These are phyloP conservation scores for Stenolophus ochropezus DNA, from an alignment of 2,888 invertebrate genomes.

Conservation along the genomic window DNA sequence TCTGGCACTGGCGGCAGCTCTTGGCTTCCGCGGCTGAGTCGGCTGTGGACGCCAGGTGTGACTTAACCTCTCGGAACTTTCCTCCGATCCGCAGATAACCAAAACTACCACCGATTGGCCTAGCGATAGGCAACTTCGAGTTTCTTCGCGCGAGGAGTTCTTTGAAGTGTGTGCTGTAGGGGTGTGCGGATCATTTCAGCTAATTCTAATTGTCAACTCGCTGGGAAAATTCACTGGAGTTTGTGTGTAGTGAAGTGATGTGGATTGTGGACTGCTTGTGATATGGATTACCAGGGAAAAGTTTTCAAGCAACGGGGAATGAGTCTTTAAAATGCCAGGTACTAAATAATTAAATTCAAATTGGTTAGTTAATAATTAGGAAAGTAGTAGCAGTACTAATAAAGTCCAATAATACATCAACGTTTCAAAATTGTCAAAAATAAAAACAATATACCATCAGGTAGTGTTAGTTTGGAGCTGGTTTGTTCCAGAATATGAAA, in stretches of 20 bases:
- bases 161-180: conserved; percentile 29
- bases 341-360: not conserved
- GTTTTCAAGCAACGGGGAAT: not conserved
- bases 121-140: not conserved
- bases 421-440: too few species aligned
- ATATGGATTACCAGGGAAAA: not conserved
- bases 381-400: too few species aligned
- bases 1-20: conserved; percentile 1
- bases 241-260: conserved; percentile 12
- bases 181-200: conserved; percentile 1
- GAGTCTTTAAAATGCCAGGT: not conserved
- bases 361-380: too few species aligned
- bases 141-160: conserved; percentile 9
- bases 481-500: too few species aligned
- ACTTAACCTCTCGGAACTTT: conserved; percentile 5
- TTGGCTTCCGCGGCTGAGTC: not conserved
- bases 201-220: conserved; percentile 35
- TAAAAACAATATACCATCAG: too few species aligned
- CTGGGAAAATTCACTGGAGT: conserved; percentile 2
- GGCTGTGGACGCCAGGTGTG: conserved; percentile 15
- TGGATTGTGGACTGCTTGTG: not conserved
- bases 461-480: too few species aligned
- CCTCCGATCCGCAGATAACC: conserved; percentile 14
- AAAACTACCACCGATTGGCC: conserved; percentile 9
- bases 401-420: too few species aligned